A percentile compares a stretch with the other conserved stretches of the same genome.
phyloP scores from a whole-genome alignment of 1,140 invertebrate genomes.

The Drosophila rufa region DNA sequence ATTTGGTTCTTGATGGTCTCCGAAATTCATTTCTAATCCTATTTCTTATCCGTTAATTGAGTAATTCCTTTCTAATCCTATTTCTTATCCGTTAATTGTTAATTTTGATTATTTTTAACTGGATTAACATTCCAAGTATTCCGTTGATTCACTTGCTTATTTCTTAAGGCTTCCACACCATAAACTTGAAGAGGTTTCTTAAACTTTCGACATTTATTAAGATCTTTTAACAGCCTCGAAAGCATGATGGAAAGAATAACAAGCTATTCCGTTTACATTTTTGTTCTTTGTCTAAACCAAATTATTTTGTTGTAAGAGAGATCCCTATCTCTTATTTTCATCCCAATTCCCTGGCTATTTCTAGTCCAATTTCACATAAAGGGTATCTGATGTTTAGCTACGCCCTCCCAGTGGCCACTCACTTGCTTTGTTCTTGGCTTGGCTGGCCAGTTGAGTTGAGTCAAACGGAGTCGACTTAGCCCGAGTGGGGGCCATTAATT shows the following conservation, averaged over 20 bases:
- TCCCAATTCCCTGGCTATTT: conserved; percentile 11
- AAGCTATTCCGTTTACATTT: background rate
- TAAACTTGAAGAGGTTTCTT: background rate
- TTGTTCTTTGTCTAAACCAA: background rate
- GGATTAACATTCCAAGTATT: background rate
- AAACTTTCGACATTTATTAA: background rate
- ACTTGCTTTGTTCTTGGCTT: conserved; percentile 26
- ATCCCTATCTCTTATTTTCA: conserved; percentile 7
- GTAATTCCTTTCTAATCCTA: background rate
- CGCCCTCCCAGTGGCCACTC: background rate
- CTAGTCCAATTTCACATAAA: conserved; percentile 4
- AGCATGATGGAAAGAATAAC: background rate
- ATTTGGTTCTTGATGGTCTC: no score
- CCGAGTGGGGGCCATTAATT: conserved; percentile 60
- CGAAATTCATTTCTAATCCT: background rate
- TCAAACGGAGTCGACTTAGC: conserved; percentile 6
- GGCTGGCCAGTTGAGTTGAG: conserved; percentile 7
- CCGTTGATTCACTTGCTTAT: background rate
- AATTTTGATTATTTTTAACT: no score
- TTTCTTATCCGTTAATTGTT: background rate
- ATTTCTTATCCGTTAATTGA: background rate
- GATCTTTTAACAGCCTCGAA: background rate
- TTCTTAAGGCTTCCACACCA: background rate
- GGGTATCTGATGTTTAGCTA: conserved; percentile 26
- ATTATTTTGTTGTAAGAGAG: conserved; percentile 5